Evolutionary conservation across 1,140 invertebrate species (phyloP).

Genomic region (Augochlora pura): DNA sequence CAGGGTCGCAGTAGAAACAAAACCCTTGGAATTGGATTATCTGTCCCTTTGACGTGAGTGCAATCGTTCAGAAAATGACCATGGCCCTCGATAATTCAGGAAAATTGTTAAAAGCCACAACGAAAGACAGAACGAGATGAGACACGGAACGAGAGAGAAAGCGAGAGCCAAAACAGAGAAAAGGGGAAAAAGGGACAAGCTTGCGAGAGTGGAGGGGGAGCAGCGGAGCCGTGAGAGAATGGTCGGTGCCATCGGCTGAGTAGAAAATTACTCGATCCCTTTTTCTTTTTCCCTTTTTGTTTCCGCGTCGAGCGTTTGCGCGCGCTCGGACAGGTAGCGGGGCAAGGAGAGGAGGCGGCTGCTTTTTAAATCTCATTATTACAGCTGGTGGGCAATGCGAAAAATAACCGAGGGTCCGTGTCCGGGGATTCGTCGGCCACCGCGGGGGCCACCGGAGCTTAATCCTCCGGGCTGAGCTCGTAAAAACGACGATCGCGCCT

Average conservation of each 20-base stretch:
- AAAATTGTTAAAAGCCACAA: constrained; percentile 65
- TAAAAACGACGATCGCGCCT: constrained; percentile 54
- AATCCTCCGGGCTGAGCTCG: constrained; percentile 60
- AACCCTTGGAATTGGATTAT: neutral
- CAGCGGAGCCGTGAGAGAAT: constrained; percentile 52
- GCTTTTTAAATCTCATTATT: constrained; percentile 72
- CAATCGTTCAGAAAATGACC: constrained; percentile 32
- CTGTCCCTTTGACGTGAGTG: neutral
- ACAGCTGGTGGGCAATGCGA: constrained; percentile 61
- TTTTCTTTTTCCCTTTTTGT: constrained; percentile 17
- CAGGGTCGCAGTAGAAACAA: neutral
- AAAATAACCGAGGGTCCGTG: constrained; percentile 63
- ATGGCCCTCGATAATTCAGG: constrained; percentile 68
- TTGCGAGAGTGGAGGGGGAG: neutral
- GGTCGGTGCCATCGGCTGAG: constrained; percentile 53
- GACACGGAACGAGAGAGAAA: too few species aligned
- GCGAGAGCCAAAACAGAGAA: too few species aligned
- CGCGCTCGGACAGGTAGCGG: constrained; percentile 45
- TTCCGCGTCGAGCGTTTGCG: constrained; percentile 5
- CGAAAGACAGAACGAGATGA: too few species aligned
- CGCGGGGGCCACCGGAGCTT: constrained; percentile 37
- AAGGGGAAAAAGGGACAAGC: too few species aligned
- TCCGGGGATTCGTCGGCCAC: neutral
- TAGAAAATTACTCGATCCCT: constrained; percentile 64
- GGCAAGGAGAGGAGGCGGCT: constrained; percentile 11